These are phyloP conservation scores for Nasonia giraulti DNA, from an alignment of 1,140 invertebrate genomes.

Conservation along the genomic window DNA sequence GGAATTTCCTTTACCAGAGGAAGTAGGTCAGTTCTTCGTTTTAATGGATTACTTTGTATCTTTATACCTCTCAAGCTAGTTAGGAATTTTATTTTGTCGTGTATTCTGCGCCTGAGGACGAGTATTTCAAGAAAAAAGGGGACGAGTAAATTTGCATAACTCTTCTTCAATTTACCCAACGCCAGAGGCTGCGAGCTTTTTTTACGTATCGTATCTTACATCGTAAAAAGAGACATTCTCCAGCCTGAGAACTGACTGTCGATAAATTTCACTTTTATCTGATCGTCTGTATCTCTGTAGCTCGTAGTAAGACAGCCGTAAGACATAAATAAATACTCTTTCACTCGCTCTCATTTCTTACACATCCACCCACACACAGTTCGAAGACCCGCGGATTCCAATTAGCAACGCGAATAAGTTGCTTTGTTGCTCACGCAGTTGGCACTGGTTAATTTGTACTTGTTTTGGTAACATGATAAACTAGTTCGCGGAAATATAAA, in stretches of 20 bases:
- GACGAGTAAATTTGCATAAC: background rate
- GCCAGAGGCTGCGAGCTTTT: background rate
- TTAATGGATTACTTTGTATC: background rate
- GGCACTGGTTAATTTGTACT: background rate
- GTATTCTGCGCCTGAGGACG: background rate
- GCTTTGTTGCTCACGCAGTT: background rate
- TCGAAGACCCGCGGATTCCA: background rate
- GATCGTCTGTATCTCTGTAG: background rate
- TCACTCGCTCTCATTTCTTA: background rate
- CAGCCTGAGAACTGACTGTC: background rate
- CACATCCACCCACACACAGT: too few species aligned
- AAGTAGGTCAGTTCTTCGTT: background rate
- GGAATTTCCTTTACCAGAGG: background rate
- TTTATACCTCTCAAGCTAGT: background rate
- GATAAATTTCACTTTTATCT: background rate
- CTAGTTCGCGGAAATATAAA: background rate
- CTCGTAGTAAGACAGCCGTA: background rate
- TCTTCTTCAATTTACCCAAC: too few species aligned
- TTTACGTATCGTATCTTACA: background rate
- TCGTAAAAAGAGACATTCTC: background rate
- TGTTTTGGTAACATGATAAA: background rate
- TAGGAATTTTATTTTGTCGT: background rate
- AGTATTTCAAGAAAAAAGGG: background rate
- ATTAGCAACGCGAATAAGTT: background rate
- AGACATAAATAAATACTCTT: background rate